Conservation (phyloP, 2,113 vertebrate genomes). For the Tretioscincus oriximinensis region DNA sequence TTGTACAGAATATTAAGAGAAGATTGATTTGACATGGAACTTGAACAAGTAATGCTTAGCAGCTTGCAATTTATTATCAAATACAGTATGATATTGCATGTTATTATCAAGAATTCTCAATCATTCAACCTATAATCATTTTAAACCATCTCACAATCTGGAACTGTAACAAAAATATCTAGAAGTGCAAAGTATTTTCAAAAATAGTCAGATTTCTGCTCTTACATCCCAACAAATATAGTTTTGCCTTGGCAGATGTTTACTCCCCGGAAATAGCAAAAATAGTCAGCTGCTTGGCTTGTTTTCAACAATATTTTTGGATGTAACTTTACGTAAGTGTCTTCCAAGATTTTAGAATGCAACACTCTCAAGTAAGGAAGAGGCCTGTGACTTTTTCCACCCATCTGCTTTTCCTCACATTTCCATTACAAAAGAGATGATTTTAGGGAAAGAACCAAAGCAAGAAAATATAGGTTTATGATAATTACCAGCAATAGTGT, state of each 20-base stretch:
- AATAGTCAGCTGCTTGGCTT: background rate
- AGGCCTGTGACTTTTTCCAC: background rate
- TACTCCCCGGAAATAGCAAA: constrained; percentile 15
- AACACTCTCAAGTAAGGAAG: background rate
- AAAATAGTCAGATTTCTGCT: background rate
- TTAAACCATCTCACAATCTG: background rate
- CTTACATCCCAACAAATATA: background rate
- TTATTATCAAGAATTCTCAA: background rate
- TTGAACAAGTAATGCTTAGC: background rate
- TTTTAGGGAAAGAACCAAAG: constrained; percentile 10
- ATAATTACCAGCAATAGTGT: constrained; percentile 8
- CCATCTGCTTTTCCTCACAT: background rate
- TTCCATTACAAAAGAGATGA: background rate
- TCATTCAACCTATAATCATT: background rate
- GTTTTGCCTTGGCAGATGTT: background rate
- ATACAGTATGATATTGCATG: background rate
- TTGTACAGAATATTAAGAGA: background rate
- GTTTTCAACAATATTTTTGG: background rate
- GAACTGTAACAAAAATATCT: background rate
- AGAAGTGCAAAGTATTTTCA: no score
- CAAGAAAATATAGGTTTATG: background rate
- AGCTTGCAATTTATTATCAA: background rate
- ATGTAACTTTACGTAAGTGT: constrained; percentile 3
- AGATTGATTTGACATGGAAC: background rate
- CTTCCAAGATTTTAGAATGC: background rate